Evolutionary conservation across 2,113 vertebrate species (phyloP).

Genomic region (Solea solea): DNA sequence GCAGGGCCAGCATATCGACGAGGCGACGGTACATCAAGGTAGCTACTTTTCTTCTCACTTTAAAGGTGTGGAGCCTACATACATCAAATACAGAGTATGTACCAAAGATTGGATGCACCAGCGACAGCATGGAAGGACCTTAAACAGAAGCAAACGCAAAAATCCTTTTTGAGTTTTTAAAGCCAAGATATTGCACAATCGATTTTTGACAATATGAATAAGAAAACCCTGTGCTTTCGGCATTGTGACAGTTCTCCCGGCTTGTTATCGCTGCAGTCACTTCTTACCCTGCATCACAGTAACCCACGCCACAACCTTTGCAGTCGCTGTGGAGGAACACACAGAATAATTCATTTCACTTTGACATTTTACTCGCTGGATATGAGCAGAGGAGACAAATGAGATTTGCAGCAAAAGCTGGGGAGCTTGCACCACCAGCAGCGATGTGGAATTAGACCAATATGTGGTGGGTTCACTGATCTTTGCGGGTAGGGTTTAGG

Average conservation of each 20-base stretch:
- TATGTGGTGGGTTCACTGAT: neutral
- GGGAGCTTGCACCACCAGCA: neutral
- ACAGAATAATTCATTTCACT: slow-evolving; percentile 26
- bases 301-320: slow-evolving; percentile 70
- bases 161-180: slow-evolving; percentile 1
- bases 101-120: slow-evolving; percentile 63
- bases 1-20: slow-evolving; percentile 27
- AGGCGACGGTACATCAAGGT: slow-evolving; percentile 6
- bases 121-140: slow-evolving; percentile 63
- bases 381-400: neutral
- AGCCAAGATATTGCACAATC: neutral
- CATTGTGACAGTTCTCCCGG: neutral
- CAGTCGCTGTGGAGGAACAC: slow-evolving; percentile 61
- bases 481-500: neutral
- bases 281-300: slow-evolving; percentile 71
- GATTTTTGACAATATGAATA: neutral
- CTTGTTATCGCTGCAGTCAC: neutral
- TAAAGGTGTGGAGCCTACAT: slow-evolving; percentile 21
- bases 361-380: slow-evolving; percentile 4
- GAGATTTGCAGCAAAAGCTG: neutral
- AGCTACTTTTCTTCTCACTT: slow-evolving; percentile 29
- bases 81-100: slow-evolving; percentile 28
- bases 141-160: slow-evolving; percentile 47
- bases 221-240: neutral
- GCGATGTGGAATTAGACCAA: neutral